A percentile compares a stretch with the other conserved stretches of the same genome.
Conservation (phyloP, 2,113 vertebrate genomes). For the Pristiophorus japonicus region DNA sequence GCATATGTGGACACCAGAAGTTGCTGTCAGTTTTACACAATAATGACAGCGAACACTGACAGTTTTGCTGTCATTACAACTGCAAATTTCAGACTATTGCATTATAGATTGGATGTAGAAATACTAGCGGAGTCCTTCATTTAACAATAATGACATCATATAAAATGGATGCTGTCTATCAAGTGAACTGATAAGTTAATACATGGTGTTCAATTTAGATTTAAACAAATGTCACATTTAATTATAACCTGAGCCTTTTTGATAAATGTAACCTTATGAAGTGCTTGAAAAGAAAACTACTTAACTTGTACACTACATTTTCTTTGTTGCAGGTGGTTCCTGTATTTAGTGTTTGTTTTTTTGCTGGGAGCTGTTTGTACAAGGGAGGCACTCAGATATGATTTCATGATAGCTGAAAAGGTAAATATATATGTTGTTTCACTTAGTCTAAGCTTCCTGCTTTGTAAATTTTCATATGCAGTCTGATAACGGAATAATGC, state of each 20-base stretch:
- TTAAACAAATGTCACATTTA: not conserved
- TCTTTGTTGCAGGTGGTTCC: conserved; percentile 84
- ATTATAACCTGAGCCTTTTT: not conserved
- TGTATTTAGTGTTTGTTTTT: conserved; percentile 91
- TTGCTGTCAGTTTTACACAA: too few relatives aligned
- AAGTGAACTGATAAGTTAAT: not conserved
- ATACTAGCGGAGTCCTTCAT: not conserved
- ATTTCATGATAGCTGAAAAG: conserved; percentile 98
- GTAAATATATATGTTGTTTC: conserved; percentile 52
- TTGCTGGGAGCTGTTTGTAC: conserved; percentile 89
- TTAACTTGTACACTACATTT: conserved; percentile 39
- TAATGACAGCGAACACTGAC: too few relatives aligned
- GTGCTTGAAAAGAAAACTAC: not conserved
- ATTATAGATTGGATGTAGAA: not conserved
- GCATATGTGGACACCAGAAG: too few relatives aligned
- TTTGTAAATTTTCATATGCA: not conserved
- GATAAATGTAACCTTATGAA: not conserved
- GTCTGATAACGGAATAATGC: not conserved
- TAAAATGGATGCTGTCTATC: not conserved
- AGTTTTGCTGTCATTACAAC: too few relatives aligned
- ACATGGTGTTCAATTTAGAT: not conserved
- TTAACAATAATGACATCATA: not conserved
- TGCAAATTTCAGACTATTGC: too few relatives aligned
- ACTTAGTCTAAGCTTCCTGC: not conserved
- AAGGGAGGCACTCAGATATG: conserved; percentile 79